Conservation (phyloP, 2,797 vertebrate species). For the Phrynocephalus guinanensis region DNA sequence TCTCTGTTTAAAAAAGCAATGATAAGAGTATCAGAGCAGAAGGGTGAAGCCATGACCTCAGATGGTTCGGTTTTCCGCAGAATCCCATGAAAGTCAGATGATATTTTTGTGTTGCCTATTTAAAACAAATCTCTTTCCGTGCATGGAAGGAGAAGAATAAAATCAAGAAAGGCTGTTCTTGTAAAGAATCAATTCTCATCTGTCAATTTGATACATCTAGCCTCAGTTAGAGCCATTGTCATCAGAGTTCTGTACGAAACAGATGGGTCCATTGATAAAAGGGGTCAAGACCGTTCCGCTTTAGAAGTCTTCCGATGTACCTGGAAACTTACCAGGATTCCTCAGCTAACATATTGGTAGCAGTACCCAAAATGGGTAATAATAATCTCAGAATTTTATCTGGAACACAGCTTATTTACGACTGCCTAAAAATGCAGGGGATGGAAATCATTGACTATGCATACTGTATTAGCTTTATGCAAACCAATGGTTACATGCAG, state of each 20-base stretch:
- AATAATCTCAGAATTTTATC: not conserved
- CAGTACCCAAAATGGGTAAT: not conserved
- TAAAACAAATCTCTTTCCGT: conserved; percentile 12
- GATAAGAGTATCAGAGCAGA: not conserved
- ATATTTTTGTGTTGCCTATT: not conserved
- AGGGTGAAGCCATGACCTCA: conserved; percentile 3
- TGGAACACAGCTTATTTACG: not conserved
- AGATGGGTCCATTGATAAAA: not conserved
- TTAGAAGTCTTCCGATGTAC: not conserved
- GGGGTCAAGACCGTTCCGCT: not conserved
- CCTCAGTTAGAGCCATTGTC: conserved; percentile 17
- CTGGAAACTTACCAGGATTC: not conserved
- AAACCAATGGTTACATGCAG: not conserved
- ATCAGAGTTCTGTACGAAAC: not conserved
- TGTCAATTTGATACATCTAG: conserved; percentile 9
- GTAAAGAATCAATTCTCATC: not conserved
- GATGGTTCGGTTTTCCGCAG: not conserved
- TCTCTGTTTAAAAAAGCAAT: conserved; percentile 23
- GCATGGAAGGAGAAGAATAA: not conserved
- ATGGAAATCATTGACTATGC: not conserved
- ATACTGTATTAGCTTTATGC: not conserved
- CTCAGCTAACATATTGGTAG: not conserved
- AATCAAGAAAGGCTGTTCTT: not conserved
- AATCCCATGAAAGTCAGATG: conserved; percentile 33
- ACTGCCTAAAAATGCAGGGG: not conserved